Evolutionary conservation across 2,888 invertebrate genomes (phyloP), one percentile per base, ranked within the genome.

Genomic region (Anaspis maculata): DNA sequence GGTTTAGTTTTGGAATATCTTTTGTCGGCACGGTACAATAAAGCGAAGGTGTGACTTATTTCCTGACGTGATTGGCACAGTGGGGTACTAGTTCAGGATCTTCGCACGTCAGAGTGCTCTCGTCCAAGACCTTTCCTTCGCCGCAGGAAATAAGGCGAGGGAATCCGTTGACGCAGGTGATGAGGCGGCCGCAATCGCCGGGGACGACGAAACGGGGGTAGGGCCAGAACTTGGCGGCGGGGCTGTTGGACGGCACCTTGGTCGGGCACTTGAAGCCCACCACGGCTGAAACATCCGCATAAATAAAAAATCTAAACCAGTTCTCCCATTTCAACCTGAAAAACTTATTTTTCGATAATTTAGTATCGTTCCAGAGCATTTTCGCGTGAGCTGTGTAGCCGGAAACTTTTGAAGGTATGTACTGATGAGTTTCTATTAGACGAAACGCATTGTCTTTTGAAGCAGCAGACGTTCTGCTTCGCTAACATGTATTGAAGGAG

Each of bases 201-300:
- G 86, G 83, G 7, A 90, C 85, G 2, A 90, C 76, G 70, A 89
- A 92, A 46, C 92, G 77, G 16, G 92, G 92, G 74, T 79, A 90
- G 0, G 92, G 92, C 83, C 88, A 87, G 73, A 90, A 92, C 61
- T 83, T 86, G 30, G 89, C 88, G 3, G 89, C 80, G 36, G 82
- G 76, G 10, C 83, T 79, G 59, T 83, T 76, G 3, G 84, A 75
- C 16, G 87, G 85, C 26, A 89, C 79, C 61, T 88, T 86, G 2
- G 79, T 76, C 15, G 92, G 92, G 61, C 92, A 92, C 56, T 87
- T 87, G 75, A 92, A 92, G 32, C 91, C 91, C 40, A 91, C 82
- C 36, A 92, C 83, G 52, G 85, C 88, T 85, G 69, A 41, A 63
- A 63, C n/a, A n/a, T n/a, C n/a, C n/a, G n/a, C n/a, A n/a, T n/a